phyloP scores from a whole-genome alignment of 2,888 invertebrate species.

The Abrostola triplasia region DNA sequence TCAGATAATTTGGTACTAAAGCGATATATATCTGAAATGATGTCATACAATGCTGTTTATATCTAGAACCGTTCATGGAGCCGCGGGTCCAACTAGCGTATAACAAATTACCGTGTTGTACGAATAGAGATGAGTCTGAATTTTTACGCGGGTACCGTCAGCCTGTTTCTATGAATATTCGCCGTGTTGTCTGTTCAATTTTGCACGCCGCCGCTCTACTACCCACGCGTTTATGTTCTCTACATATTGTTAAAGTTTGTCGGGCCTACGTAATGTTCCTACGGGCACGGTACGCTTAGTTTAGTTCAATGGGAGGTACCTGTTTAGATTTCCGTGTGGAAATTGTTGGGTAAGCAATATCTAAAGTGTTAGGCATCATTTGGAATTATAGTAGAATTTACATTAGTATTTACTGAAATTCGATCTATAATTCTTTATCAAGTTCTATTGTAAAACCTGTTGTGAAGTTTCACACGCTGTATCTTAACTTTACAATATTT shows the following conservation, averaged over 20 bases:
- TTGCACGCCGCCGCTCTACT: slow-evolving; percentile 54
- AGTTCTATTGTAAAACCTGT: no score
- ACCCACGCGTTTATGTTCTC: slow-evolving; percentile 52
- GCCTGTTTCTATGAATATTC: slow-evolving; percentile 56
- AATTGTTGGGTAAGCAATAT: slow-evolving; percentile 9
- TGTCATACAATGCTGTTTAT: background rate
- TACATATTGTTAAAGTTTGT: slow-evolving; percentile 58
- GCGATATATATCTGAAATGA: background rate
- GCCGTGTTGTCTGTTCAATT: slow-evolving; percentile 57
- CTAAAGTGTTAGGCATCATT: background rate
- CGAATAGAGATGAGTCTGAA: slow-evolving; percentile 43
- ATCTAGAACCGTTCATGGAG: background rate
- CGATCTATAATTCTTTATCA: no score
- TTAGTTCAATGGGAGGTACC: slow-evolving; percentile 22
- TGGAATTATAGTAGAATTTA: background rate
- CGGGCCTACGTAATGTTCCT: slow-evolving; percentile 32
- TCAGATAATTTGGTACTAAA: no score
- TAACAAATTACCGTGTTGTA: slow-evolving; percentile 29
- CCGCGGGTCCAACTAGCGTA: slow-evolving; percentile 3
- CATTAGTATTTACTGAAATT: no score
- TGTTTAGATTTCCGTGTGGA: slow-evolving; percentile 24
- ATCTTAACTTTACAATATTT: background rate
- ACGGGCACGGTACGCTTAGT: slow-evolving; percentile 18
- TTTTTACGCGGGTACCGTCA: slow-evolving; percentile 51
- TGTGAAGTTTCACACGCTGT: no score